These are phyloP conservation scores for Anorthoa munda DNA, from an alignment of 2,888 invertebrate genomes.

Conservation along the genomic window DNA sequence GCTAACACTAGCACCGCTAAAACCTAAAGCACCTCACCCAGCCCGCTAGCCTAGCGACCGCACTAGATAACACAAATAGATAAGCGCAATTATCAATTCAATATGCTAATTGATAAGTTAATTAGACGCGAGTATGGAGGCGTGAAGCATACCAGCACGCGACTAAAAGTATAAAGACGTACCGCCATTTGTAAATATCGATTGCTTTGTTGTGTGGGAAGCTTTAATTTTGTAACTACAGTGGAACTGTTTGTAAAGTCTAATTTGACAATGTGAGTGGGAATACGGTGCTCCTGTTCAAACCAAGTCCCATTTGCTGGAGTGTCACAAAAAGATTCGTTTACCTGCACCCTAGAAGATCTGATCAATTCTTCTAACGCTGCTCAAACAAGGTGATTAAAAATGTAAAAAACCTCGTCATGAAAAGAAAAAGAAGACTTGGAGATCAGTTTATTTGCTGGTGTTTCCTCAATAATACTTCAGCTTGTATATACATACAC, in stretches of 20 bases:
- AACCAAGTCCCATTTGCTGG: too few species aligned
- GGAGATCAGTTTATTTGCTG: too few species aligned
- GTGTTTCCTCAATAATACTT: background rate
- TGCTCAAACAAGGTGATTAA: too few species aligned
- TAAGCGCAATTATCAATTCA: slow-evolving; percentile 69
- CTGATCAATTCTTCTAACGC: too few species aligned
- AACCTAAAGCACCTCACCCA: slow-evolving; percentile 12
- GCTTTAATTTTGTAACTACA: background rate
- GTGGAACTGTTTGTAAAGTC: background rate
- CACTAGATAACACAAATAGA: slow-evolving; percentile 61
- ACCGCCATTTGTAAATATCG: slow-evolving; percentile 48
- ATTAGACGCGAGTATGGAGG: slow-evolving; percentile 63
- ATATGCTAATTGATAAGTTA: slow-evolving; percentile 74
- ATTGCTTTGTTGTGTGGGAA: slow-evolving; percentile 35
- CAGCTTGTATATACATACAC: too few species aligned
- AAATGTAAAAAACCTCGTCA: too few species aligned
- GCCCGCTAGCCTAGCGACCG: slow-evolving; percentile 25
- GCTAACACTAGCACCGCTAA: background rate
- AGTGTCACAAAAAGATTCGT: too few species aligned
- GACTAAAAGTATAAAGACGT: slow-evolving; percentile 42
- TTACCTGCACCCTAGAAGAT: too few species aligned
- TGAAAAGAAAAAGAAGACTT: too few species aligned
- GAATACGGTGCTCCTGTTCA: too few species aligned
- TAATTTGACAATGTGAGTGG: background rate
- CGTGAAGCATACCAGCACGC: slow-evolving; percentile 57